Base-by-base conservation (phyloP, 30 jellyfish, hydroid and myxozoan species). In the Aurelia coerulea region DNA sequence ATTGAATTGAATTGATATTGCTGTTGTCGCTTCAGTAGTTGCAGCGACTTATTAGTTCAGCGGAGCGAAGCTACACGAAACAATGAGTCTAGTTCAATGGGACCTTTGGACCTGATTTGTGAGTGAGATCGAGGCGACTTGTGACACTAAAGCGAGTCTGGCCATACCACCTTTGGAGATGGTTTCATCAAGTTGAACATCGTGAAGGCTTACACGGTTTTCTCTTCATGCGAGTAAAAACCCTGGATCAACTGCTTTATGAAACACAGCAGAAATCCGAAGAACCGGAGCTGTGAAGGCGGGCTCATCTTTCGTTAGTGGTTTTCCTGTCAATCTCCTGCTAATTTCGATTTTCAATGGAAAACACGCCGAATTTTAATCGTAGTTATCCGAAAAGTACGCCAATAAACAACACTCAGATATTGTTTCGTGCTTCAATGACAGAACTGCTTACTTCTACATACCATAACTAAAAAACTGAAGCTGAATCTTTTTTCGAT, bases 231-330 rank as follows among this genome's bases (percentile, higher is more conserved):
- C 46, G 78, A 50, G 75, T 19, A 62, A 83, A 71, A 66, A 76
- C 82, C 80, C 10, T 39, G 76, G 93, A 59, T 71, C 79, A 83
- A 80, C 60, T 51, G 2, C 79, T 16, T 33, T 68, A 33, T 37
- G 65, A 41, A 56, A 34, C 93, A 54, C 93, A 84, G 93, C 93
- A 73, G 93, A 84, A 51, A 68, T 62, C 78, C 6, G 66, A 9
- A 29, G 83, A 68, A 66, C 15, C 82, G 93, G 87, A 84, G 93
- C 93, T 84, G 93, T 10, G 93, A 74, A 73, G 93, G 93, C 93
- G 93, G 93, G 88, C 68, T 72, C 79, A 79, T 32, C 78, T 19
- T 65, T 84, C 81, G 65, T 60, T 62, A n/a, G 93, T 62, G 93
- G 93, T 74, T 84, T 62, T 84, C 77, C 86, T 73, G 75, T 84